A percentile compares a stretch with the other conserved stretches of the same genome.
Conservation (phyloP, 2,797 vertebrate genomes). For the Philypnodon macrostomus region DNA sequence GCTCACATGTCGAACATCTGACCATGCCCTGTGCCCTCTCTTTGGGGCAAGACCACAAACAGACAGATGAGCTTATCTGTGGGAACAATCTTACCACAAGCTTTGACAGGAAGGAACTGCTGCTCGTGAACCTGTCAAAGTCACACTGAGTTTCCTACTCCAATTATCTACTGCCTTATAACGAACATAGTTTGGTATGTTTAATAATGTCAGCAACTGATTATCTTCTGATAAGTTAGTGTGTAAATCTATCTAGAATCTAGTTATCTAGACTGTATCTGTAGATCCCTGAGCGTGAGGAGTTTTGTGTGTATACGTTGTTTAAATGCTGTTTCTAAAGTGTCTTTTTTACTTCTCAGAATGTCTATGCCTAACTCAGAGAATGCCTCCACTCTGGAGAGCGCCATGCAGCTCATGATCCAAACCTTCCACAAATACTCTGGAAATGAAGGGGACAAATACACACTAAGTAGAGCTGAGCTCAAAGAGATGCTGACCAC, state of each 20-base stretch:
- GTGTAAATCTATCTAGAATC: neutral
- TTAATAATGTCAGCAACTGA: neutral
- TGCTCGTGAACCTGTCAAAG: slow-evolving; percentile 6
- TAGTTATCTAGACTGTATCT: neutral
- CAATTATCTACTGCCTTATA: slow-evolving; percentile 1
- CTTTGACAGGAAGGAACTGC: slow-evolving; percentile 29
- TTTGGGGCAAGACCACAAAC: slow-evolving; percentile 12
- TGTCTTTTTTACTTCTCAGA: slow-evolving; percentile 48
- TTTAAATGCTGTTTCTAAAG: too few relatives aligned
- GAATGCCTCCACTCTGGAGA: slow-evolving; percentile 78
- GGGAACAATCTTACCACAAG: slow-evolving; percentile 33
- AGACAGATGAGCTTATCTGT: slow-evolving; percentile 38
- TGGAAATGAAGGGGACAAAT: slow-evolving; percentile 81
- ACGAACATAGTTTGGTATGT: neutral
- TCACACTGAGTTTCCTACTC: neutral
- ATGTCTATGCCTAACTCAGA: slow-evolving; percentile 75
- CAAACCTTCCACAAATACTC: slow-evolving; percentile 84
- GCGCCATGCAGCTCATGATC: slow-evolving; percentile 82
- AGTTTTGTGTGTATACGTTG: neutral
- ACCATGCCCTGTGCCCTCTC: slow-evolving; percentile 27
- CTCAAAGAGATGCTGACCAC: slow-evolving; percentile 78
- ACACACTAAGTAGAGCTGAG: slow-evolving; percentile 77
- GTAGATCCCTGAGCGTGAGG: too few relatives aligned
- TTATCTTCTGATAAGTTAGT: too few relatives aligned
- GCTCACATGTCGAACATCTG: slow-evolving; percentile 55